Conservation (phyloP, 2,797 vertebrate genomes). For the Coendou prehensilis region DNA sequence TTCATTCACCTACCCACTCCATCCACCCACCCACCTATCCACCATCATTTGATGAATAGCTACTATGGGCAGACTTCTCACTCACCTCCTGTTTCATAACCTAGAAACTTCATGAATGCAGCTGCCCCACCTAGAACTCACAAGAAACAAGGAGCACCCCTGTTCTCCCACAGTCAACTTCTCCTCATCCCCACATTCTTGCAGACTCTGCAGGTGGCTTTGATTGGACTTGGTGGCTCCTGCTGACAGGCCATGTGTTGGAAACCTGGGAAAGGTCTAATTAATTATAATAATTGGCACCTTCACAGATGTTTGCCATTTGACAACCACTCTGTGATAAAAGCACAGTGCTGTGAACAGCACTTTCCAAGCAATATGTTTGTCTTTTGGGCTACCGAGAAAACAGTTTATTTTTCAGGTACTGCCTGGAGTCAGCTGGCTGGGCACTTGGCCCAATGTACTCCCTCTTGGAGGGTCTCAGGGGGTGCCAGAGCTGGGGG, state of each 20-base stretch:
- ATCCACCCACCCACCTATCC: not conserved
- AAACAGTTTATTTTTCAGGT: constrained; percentile 58
- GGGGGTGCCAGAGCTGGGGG: not conserved
- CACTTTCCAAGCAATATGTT: constrained; percentile 84
- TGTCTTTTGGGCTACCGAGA: constrained; percentile 78
- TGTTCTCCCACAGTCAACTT: not conserved
- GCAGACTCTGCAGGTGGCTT: not conserved
- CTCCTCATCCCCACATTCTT: not conserved
- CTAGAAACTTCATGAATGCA: not conserved
- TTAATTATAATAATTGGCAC: constrained; percentile 87
- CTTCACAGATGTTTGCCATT: constrained; percentile 82
- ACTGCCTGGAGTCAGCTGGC: not conserved
- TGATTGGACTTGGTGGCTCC: constrained; percentile 80
- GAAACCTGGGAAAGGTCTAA: constrained; percentile 84
- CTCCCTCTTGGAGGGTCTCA: not conserved
- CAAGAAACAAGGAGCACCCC: not conserved
- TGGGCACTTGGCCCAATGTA: not conserved
- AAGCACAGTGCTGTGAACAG: constrained; percentile 85
- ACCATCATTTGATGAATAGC: not conserved
- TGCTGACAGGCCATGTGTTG: constrained; percentile 82
- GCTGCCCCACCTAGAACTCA: not conserved
- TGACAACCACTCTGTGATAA: constrained; percentile 79
- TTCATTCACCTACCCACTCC: not conserved
- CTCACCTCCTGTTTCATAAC: not conserved
- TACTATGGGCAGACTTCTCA: not conserved